phyloP scores from a whole-genome alignment of 35 echinoderm and acorn worm species.

The Eucidaris tribuloides region DNA sequence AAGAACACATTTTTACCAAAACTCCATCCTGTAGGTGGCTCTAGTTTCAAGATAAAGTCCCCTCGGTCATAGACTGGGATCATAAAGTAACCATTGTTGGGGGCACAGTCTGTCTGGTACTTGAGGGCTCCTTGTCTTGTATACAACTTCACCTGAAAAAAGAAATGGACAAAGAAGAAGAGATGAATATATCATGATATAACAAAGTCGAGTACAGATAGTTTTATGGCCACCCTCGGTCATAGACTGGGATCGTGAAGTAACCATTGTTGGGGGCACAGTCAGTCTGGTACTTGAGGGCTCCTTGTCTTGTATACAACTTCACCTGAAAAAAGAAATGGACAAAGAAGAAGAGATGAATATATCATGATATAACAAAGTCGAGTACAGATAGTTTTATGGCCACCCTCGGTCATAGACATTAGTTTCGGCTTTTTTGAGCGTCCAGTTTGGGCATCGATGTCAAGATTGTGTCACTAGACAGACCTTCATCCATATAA shows the following conservation, averaged over 20 bases:
- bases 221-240: constrained; percentile 26
- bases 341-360: background rate
- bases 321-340: constrained; percentile 59
- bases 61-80: constrained; percentile 97
- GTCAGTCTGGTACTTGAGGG: constrained; percentile 90
- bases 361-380: background rate
- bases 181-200: background rate
- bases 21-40: constrained; percentile 88
- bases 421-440: too few relatives aligned
- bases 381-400: background rate
- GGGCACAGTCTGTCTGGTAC: constrained; percentile 98
- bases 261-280: constrained; percentile 95
- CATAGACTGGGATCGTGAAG: constrained; percentile 92
- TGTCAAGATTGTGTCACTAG: too few relatives aligned
- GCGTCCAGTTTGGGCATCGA: too few relatives aligned
- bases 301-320: constrained; percentile 66
- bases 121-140: constrained; percentile 77
- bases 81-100: constrained; percentile 99
- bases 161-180: background rate
- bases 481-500: too few relatives aligned
- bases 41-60: constrained; percentile 77
- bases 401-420: too few relatives aligned
- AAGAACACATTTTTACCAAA: constrained; percentile 80
- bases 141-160: constrained; percentile 82
- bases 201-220: background rate